Evolutionary conservation across 2,113 vertebrate genomes (phyloP), one percentile per base, ranked within the genome.

Genomic region (Xiphias gladius): DNA sequence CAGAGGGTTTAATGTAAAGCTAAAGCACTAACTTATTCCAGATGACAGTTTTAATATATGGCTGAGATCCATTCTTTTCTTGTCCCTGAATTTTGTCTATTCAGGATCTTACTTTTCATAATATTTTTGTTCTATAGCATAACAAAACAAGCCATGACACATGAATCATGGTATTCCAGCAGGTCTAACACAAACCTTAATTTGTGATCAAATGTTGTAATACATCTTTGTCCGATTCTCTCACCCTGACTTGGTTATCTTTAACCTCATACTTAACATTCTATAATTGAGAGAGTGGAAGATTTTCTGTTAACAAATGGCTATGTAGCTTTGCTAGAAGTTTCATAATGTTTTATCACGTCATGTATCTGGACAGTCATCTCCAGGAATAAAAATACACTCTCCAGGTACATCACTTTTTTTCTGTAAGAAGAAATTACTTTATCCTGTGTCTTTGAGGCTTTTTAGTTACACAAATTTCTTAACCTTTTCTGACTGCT

Each of bases 1-100:
- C 68, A 78, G 43, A 46, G 52, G 86, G 86, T 92, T 92, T 79
- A 87, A 87, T 82, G 79, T 87, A 84, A 26, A 71, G 86, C 80
- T 73, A 19, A 59, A 35, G 67, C 35, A 41, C 80, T 71, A 69
- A 86, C 74, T 85, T 75, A 73, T 78, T 58, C 76, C 78, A 30
- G 6, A 12, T 32, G 80, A 72, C 37, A 80, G 74, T 39, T 89
- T 84, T 77, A 94, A 89, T 73, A 79, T 63, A 83, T 62, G 79
- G 55, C 43, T 61, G 24, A 26, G 58, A 70, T 79, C 77, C 59
- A 82, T 66, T 77, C 41, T 69, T 73, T 52, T 73, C 43, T 46
- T 50, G 76, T 71, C 65, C 54, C 66, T 70, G 73, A 83, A 72
- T 82, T 48, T 61, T 73, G 64, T 66, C 79, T 65, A 52, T 63